These are phyloP conservation scores for Tragulus kanchil DNA, from an alignment of 2,113 vertebrate species.

Conservation along the genomic window DNA sequence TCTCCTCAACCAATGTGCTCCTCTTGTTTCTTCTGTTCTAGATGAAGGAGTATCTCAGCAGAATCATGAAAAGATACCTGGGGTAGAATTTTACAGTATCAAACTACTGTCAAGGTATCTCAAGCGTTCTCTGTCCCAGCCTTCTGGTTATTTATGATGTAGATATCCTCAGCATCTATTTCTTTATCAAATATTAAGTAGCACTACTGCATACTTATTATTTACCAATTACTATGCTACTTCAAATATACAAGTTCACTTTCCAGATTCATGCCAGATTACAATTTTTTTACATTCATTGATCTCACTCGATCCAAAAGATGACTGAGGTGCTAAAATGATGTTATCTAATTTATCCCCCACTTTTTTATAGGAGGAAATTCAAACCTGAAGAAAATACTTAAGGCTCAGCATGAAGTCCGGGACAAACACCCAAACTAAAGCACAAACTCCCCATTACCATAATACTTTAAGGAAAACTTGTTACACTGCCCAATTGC, in stretches of 20 bases:
- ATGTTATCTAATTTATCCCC: not conserved
- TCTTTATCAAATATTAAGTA: not conserved
- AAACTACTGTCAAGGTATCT: not conserved
- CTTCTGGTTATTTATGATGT: not conserved
- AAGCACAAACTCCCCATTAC: not conserved
- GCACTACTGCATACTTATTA: not conserved
- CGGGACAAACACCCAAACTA: not conserved
- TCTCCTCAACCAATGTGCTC: not conserved
- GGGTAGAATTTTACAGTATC: not conserved
- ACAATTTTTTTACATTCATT: not conserved
- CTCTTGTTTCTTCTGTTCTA: not conserved
- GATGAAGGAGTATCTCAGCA: not conserved
- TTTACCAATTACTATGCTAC: not conserved
- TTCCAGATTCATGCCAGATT: not conserved
- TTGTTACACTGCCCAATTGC: not conserved
- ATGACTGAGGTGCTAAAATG: not conserved
- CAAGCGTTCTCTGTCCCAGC: not conserved
- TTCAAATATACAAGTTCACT: not conserved
- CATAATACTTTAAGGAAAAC: not conserved
- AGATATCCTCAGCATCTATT: not conserved
- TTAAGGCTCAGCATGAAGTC: not conserved
- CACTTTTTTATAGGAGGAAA: not conserved
- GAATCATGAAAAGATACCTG: not conserved
- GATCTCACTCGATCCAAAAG: not conserved
- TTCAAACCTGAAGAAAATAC: not conserved